Evolutionary conservation across 2,888 invertebrate species (phyloP).

Genomic region (Galeruca laticollis): DNA sequence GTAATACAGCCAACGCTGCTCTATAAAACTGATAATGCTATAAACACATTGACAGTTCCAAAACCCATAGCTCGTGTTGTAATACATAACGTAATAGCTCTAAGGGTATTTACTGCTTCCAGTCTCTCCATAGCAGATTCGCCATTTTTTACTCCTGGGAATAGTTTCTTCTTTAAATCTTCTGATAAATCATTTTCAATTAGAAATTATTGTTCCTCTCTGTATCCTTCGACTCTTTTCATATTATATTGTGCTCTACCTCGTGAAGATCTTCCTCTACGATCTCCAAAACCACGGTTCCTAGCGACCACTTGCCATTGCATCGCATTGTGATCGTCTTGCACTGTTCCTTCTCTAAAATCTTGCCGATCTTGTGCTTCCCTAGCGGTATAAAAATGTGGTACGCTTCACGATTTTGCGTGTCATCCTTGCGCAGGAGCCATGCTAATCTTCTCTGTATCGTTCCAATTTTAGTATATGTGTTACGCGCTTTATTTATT

Average conservation of each 20-base stretch:
- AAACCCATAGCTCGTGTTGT: slow-evolving; percentile 1
- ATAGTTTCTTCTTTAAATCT: slow-evolving; percentile 11
- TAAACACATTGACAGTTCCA: not conserved
- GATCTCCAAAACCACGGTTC: too few relatives aligned
- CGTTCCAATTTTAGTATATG: slow-evolving; percentile 91
- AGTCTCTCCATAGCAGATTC: not conserved
- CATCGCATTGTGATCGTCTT: too few relatives aligned
- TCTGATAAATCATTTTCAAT: slow-evolving; percentile 3
- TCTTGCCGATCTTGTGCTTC: too few relatives aligned
- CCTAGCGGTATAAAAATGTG: too few relatives aligned
- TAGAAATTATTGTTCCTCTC: not conserved
- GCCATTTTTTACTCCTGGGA: slow-evolving; percentile 4
- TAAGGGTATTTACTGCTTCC: not conserved
- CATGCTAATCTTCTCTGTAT: slow-evolving; percentile 95
- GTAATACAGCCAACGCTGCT: not conserved
- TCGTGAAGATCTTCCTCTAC: not conserved
- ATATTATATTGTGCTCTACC: not conserved
- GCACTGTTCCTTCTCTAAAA: too few relatives aligned
- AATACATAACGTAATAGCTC: slow-evolving; percentile 2
- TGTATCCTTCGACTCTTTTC: not conserved
- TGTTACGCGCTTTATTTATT: too few relatives aligned
- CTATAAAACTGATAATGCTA: not conserved
- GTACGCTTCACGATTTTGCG: slow-evolving; percentile 93
- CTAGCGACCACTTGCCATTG: too few relatives aligned
- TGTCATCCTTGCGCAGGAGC: slow-evolving; percentile 94